Evolutionary conservation across 1,140 invertebrate genomes (phyloP), one percentile per base, ranked within the genome.

Genomic region (Drosophila watanabei): DNA sequence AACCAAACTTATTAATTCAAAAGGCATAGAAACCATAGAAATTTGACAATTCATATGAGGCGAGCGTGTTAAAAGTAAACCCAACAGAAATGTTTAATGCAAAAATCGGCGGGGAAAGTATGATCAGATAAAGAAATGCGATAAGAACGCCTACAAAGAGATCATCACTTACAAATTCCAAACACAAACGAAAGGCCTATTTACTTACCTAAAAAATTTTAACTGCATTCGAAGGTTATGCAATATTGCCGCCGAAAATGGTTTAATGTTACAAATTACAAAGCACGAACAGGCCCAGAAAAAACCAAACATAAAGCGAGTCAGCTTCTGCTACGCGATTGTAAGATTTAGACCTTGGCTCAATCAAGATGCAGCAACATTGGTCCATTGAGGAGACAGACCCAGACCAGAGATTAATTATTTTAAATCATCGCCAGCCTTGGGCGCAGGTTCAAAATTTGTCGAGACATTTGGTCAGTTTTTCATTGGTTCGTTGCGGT

Each of bases 191-290:
- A 48, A 46, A 24, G 46, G 61, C 64, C 59, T 57, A 57, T 16
- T n/a, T 62, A 69, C 35, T 28, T 68, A 62, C 68, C 5, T 10
- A 33, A 20, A 35, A 57, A 65, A 60, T 64, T 79, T 46, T 59
- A 75, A 68, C 72, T 73, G 75, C 66, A 58, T 62, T 79, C n/a
- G 20, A 24, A 16, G 33, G 41, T 87, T 88, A 71, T 85, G 80
- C 64, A 84, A 87, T 83, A 86, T 88, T n/a, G 60, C n/a, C 16
- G 9, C 20, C 41, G 24, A 62, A 78, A 87, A 84, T 54, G 69
- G 78, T 89, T 75, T 89, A 58, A 89, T 61, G 70, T 89, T 89
- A 78, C 84, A 61, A 83, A 80, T 59, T 83, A 80, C 77, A 81
- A 78, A 49, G 46, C 68, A 45, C 54, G 32, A 70, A 64, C 72